Evolutionary conservation across 2,888 invertebrate genomes (phyloP), one percentile per base, ranked within the genome.

Genomic region (Stratiomys singularior): DNA sequence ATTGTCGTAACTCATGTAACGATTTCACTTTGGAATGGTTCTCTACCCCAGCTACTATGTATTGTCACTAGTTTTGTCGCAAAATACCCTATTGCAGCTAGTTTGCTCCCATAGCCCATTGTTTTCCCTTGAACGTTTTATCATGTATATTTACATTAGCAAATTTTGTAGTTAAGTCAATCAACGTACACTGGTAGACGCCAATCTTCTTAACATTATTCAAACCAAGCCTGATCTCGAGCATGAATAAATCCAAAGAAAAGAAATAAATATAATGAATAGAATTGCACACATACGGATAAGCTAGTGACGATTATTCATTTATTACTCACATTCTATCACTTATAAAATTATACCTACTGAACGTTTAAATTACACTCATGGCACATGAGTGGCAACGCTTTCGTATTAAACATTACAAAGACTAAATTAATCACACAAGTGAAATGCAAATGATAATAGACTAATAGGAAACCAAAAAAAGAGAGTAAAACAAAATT

Each of bases 401-500:
- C 64, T 64, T 37, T 37, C 37, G 9, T 37, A 25, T 64, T 28
- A 25, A 64, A 64, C n/a, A 28, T 28, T 28, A 64, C 64, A 64
- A 60, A 64, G 64, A 64, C 64, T 64, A 28, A 64, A 64, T 27
- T 28, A 7, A 64, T 13, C n/a, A 52, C 18, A 9, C 3, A 52
- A 52, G 52, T 52, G 52, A 9, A 52, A 9, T 18, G 52, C 52
- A 52, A 52, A 52, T 18, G 4, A 52, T n/a, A 9, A 52, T 15
- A 52, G 52, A 60, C 58, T 60, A 60, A 64, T 28, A 71, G 7
- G 1, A 67, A 67, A 67, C 44, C 46, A 67, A 67, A 67, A 46
- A 67, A n/a, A n/a, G n/a, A n/a, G n/a, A n/a, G n/a, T 28, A 7
- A 66, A 7, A 11, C 11, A 67, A 71, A 47, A 71, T 21, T 28